phyloP scores from a whole-genome alignment of 2,888 invertebrate species.

The Papilio protenor region DNA sequence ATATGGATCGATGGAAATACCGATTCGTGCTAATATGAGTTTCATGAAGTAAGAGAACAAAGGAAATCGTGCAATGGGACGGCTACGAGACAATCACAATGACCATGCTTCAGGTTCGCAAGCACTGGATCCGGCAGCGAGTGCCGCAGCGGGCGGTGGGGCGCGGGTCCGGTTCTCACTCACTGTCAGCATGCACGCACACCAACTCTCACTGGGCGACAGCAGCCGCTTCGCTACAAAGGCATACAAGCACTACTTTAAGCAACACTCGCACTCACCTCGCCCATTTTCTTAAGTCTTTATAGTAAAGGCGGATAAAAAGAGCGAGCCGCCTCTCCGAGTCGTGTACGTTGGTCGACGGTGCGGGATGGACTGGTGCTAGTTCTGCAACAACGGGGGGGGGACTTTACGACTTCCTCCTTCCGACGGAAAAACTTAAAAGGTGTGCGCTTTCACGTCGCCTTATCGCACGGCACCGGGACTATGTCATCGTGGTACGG shows the following conservation, averaged over 20 bases:
- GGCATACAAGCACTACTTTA: conserved; percentile 79
- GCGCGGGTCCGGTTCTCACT: conserved; percentile 62
- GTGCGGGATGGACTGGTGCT: conserved; percentile 78
- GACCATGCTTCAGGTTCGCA: conserved; percentile 57
- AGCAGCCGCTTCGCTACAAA: conserved; percentile 64
- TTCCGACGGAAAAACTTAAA: conserved; percentile 80
- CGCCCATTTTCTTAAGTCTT: conserved; percentile 83
- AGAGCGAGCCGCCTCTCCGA: conserved; percentile 79
- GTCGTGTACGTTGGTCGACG: conserved; percentile 79
- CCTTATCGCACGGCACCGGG: conserved; percentile 80
- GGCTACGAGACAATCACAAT: conserved; percentile 54
- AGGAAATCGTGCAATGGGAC: conserved; percentile 65
- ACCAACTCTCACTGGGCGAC: conserved; percentile 73
- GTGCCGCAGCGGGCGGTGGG: conserved; percentile 47
- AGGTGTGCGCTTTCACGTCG: conserved; percentile 80
- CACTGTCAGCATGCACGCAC: conserved; percentile 75
- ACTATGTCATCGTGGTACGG: conserved; percentile 82
- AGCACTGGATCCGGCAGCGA: conserved; percentile 65
- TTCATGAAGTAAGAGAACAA: conserved; percentile 60
- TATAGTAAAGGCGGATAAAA: conserved; percentile 80
- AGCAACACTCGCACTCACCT: conserved; percentile 81
- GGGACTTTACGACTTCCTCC: conserved; percentile 78
- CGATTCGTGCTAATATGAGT: conserved; percentile 49
- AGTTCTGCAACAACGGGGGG: conserved; percentile 83
- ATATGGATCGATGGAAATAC: conserved; percentile 43